Evolutionary conservation across 2,797 vertebrate species (phyloP).

Genomic region (Mastacembelus armatus): DNA sequence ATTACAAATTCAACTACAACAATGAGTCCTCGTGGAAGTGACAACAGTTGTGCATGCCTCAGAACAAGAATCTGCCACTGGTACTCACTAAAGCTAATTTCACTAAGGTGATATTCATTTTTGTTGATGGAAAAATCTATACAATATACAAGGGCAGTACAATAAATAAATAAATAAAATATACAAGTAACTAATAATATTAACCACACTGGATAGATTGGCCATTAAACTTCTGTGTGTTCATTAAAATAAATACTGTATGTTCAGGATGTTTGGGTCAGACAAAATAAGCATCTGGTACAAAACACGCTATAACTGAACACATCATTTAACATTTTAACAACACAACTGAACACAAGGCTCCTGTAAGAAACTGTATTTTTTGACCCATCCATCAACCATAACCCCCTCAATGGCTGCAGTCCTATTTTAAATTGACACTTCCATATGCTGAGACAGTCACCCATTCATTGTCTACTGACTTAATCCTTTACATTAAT

Average conservation of each 20-base stretch:
- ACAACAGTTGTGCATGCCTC: conserved; percentile 68
- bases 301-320: neutral
- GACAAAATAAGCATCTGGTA: neutral
- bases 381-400: too few relatives aligned
- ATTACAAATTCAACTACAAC: conserved; percentile 73
- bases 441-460: too few relatives aligned
- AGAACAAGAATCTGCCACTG: conserved; percentile 65
- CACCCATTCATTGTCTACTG: too few relatives aligned
- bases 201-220: conserved; percentile 16
- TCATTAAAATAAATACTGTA: conserved; percentile 25
- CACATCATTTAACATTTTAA: conserved; percentile 6
- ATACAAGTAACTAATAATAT: conserved; percentile 46
- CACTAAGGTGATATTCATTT: conserved; percentile 40
- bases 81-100: conserved; percentile 60
- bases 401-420: too few relatives aligned
- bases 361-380: too few relatives aligned
- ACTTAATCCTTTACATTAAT: too few relatives aligned
- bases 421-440: too few relatives aligned
- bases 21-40: conserved; percentile 70
- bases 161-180: too few relatives aligned
- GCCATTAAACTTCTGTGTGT: conserved; percentile 45
- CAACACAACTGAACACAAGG: too few relatives aligned
- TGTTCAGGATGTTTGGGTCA: conserved; percentile 9
- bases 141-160: too few relatives aligned
- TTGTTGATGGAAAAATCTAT: conserved; percentile 57